phyloP scores from a whole-genome alignment of 2,113 vertebrate species.

The Murina feae region DNA sequence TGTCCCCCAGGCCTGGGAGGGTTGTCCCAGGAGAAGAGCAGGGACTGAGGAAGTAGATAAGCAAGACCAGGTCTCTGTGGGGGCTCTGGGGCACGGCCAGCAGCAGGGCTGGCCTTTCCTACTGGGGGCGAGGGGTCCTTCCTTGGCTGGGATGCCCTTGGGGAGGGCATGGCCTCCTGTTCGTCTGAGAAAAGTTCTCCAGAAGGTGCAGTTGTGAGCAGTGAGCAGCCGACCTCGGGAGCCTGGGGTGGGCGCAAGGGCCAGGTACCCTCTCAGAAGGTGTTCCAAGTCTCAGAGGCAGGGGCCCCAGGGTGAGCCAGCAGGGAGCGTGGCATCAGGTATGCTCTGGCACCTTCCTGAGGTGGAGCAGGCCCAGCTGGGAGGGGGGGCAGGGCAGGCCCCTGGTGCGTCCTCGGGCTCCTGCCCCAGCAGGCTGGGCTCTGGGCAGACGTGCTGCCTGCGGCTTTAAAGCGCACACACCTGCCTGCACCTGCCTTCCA shows the following conservation, averaged over 20 bases:
- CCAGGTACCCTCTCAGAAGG: fast-evolving
- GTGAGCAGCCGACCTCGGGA: fast-evolving
- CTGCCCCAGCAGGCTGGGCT: neutral
- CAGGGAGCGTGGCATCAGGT: fast-evolving
- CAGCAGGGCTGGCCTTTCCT: neutral
- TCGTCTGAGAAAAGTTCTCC: too few species aligned
- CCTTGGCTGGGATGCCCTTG: neutral
- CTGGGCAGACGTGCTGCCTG: neutral
- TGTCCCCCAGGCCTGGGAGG: neutral
- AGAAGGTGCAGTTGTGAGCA: too few species aligned
- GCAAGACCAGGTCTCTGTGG: neutral
- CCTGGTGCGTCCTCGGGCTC: neutral
- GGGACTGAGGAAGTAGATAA: fast-evolving
- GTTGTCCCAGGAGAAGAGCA: neutral
- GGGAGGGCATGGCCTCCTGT: neutral
- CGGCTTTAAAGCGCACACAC: neutral
- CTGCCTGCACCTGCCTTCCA: slow-evolving; percentile 7
- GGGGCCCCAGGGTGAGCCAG: fast-evolving
- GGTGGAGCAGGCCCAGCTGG: fast-evolving
- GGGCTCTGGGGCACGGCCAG: fast-evolving
- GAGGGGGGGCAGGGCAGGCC: neutral
- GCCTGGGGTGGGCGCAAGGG: fast-evolving
- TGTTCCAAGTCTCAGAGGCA: neutral
- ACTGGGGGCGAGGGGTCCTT: too few species aligned
- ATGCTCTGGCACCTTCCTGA: neutral